Base-by-base conservation (phyloP, 2,113 vertebrate species). In the Nannospalax galili region DNA sequence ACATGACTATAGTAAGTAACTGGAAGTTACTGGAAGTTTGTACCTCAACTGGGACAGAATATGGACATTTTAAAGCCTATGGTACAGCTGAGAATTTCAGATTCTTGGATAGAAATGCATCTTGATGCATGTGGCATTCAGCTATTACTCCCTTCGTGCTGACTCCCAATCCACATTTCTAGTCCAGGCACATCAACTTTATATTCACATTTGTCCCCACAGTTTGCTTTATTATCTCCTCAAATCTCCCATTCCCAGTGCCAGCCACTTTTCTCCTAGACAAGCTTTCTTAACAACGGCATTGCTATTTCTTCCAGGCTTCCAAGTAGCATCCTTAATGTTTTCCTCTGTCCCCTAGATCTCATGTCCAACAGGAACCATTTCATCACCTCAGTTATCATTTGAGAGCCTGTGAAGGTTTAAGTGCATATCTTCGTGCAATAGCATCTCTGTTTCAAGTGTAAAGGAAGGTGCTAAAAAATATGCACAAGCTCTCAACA, bases 381-480 rank as follows among this genome's bases (percentile, higher is more conserved):
- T 94, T 70, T 94, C 77, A 94, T 94, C 65, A 73, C 52, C 67
- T 84, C 60, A 65, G 1, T 87, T 94, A 87, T 90, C 75, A 52
- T 8, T 80, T 8, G 12, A 79, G 24, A 91, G 8, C 26, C 30
- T 79, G 56, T 9, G 64, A 65, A 91, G 4, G 40, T 87, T 74
- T 87, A 93, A 84, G n/a, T 60, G 22, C 35, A 62, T 84, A n/a
- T 87, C 45, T 28, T 22, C 52, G 40, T 69, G 37, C 28, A 73
- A 70, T 77, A 93, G 64, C 72, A 40, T 58, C 82, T 95, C 86
- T 67, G n/a, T 69, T 95, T 90, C 74, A 77, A 24, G 48, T 22
- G 69, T 48, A 85, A 93, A 84, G 40, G 16, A 93, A 17, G 4
- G 56, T 14, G 70, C 24, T 77, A 93, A 69, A 72, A 94, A 95